phyloP scores from a whole-genome alignment of 2,888 invertebrate genomes.

The Peribatodes rhomboidaria region DNA sequence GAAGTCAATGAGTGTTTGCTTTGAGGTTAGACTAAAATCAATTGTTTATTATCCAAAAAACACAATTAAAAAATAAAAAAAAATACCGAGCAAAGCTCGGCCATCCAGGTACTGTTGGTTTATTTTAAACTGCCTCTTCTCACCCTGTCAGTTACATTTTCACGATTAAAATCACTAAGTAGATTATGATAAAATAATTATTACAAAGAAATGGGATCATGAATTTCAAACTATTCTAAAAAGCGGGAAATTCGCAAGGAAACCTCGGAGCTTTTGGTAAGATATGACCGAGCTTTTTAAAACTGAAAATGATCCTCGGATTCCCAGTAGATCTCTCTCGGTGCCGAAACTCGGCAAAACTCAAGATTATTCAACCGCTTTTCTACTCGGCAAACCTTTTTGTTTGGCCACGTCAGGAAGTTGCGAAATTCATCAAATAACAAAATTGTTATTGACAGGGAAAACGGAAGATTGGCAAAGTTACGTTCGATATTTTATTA shows the following conservation, averaged over 20 bases:
- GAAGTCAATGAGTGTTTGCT: no score
- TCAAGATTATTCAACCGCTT: constrained; percentile 23
- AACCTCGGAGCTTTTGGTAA: not conserved
- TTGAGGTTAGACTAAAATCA: no score
- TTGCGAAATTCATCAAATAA: constrained; percentile 27
- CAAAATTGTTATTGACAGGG: constrained; percentile 25
- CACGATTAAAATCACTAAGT: not conserved
- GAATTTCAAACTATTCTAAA: not conserved
- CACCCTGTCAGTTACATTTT: no score
- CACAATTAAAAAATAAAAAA: no score
- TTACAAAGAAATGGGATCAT: not conserved
- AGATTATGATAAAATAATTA: not conserved
- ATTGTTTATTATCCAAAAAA: no score
- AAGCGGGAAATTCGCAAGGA: not conserved
- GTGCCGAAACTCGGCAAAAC: not conserved
- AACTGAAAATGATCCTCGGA: not conserved
- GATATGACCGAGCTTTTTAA: not conserved
- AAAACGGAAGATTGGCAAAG: constrained; percentile 19
- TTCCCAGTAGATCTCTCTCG: not conserved
- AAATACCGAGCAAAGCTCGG: no score
- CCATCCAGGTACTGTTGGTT: no score
- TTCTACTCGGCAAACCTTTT: constrained; percentile 12
- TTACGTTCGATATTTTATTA: constrained; percentile 5
- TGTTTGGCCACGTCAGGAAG: constrained; percentile 29
- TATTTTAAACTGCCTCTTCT: no score